Percentiles rank a stretch among this genome's conserved stretches.
phyloP scores from a whole-genome alignment of 2,797 vertebrate species.

The Adrianichthys oophorus region DNA sequence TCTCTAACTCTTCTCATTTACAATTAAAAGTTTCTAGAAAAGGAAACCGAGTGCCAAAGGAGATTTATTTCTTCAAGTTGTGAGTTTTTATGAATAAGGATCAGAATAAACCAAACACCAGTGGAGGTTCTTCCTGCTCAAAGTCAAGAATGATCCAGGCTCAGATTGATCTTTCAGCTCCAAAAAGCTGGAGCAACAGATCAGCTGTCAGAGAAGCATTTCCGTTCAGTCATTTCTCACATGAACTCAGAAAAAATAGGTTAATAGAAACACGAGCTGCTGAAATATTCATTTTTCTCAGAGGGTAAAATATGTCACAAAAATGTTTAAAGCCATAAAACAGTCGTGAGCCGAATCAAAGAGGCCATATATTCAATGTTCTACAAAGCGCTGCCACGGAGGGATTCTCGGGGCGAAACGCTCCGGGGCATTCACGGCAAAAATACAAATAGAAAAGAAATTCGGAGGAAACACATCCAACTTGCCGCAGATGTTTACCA shows the following conservation, averaged over 20 bases:
- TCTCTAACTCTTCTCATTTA: slow-evolving; percentile 25
- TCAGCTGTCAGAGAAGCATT: too few species aligned
- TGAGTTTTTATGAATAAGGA: too few species aligned
- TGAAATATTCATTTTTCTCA: too few species aligned
- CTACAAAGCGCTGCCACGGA: not conserved
- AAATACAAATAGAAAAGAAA: not conserved
- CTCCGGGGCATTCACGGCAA: not conserved
- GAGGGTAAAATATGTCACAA: not conserved
- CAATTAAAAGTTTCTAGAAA: slow-evolving; percentile 35
- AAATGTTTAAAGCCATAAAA: not conserved
- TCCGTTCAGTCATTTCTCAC: too few species aligned
- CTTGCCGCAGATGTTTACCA: too few species aligned
- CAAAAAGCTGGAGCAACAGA: too few species aligned
- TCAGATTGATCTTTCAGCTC: too few species aligned
- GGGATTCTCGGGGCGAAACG: not conserved
- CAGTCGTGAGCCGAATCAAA: not conserved
- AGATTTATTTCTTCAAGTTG: not conserved
- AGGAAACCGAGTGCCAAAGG: not conserved
- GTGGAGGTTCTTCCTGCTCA: too few species aligned
- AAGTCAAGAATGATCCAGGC: too few species aligned
- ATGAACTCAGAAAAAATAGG: too few species aligned
- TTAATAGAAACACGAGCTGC: too few species aligned
- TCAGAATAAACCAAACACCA: too few species aligned
- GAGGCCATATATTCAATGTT: not conserved
- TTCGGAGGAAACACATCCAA: not conserved